Conservation (phyloP, 2,113 vertebrate species). For the Solea senegalensis region DNA sequence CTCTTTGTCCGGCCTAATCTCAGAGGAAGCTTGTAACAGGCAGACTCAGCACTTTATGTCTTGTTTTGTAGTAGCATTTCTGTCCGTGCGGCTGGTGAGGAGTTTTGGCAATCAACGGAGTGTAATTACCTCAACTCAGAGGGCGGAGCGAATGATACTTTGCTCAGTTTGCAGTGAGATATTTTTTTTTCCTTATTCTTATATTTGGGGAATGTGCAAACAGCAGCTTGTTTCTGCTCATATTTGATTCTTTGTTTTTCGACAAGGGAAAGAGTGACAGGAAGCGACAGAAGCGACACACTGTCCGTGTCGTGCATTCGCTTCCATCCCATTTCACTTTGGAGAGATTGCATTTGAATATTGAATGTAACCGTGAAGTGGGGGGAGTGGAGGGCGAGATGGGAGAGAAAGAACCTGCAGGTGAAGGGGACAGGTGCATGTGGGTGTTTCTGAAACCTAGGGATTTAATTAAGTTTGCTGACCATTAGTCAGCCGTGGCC, state of each 20-base stretch:
- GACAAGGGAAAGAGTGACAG: constrained; percentile 8
- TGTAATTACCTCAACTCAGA: constrained; percentile 23
- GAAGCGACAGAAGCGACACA: not conserved
- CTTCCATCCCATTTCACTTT: not conserved
- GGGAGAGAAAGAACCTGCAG: not conserved
- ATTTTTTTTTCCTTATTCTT: constrained; percentile 37
- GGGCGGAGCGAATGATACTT: constrained; percentile 7
- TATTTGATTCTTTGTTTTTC: constrained; percentile 21
- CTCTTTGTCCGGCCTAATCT: constrained; percentile 3
- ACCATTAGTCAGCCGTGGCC: not conserved
- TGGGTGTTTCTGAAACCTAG: not conserved
- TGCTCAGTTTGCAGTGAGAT: not conserved
- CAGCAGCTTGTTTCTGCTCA: constrained; percentile 36
- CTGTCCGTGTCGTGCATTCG: not conserved
- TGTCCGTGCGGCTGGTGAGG: constrained; percentile 14
- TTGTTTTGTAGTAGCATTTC: constrained; percentile 12
- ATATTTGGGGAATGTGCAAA: constrained; percentile 20
- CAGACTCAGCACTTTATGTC: constrained; percentile 14
- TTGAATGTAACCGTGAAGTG: not conserved
- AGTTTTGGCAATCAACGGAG: constrained; percentile 21
- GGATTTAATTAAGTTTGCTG: no score
- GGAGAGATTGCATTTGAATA: constrained; percentile 1
- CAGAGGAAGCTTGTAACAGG: constrained; percentile 25
- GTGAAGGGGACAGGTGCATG: not conserved
- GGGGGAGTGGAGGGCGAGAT: not conserved